Percentiles rank a stretch among this genome's conserved stretches.
These are phyloP conservation scores for Paratilapia polleni DNA, from an alignment of 2,113 vertebrate species.

Conservation along the genomic window DNA sequence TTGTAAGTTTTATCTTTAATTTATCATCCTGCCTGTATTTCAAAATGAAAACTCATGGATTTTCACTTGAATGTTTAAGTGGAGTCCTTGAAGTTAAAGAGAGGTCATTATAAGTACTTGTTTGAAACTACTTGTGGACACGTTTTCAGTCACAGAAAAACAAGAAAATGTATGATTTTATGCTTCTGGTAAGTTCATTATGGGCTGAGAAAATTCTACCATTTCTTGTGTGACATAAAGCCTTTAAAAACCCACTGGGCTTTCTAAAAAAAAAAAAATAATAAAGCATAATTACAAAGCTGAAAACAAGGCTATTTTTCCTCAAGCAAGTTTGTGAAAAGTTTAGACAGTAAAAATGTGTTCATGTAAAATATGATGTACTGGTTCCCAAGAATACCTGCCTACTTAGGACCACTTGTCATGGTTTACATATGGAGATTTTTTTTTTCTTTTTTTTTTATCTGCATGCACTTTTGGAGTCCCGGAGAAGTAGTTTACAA, in stretches of 20 bases:
- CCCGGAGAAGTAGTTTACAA: not conserved
- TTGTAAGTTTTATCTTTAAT: not conserved
- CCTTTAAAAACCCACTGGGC: not conserved
- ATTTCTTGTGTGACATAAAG: not conserved
- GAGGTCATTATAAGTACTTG: not conserved
- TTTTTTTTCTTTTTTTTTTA: not conserved
- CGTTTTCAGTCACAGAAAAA: not conserved
- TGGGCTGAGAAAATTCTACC: not conserved
- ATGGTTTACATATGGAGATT: not conserved
- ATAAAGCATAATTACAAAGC: not conserved
- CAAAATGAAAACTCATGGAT: not conserved
- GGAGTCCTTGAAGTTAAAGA: not conserved
- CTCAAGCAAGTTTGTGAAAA: not conserved
- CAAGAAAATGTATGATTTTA: not conserved
- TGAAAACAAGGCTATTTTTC: not conserved
- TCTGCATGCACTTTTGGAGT: not conserved
- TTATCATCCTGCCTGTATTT: not conserved
- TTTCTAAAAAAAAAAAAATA: not conserved
- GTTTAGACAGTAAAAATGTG: not conserved
- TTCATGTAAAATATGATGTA: not conserved
- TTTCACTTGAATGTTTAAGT: not conserved
- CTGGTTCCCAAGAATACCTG: not conserved
- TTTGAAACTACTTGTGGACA: not conserved
- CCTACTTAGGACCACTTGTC: not conserved
- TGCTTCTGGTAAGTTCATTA: not conserved